These are phyloP conservation scores for Heteromormyrus szaboi DNA, from an alignment of 2,797 vertebrate species.

Conservation along the genomic window DNA sequence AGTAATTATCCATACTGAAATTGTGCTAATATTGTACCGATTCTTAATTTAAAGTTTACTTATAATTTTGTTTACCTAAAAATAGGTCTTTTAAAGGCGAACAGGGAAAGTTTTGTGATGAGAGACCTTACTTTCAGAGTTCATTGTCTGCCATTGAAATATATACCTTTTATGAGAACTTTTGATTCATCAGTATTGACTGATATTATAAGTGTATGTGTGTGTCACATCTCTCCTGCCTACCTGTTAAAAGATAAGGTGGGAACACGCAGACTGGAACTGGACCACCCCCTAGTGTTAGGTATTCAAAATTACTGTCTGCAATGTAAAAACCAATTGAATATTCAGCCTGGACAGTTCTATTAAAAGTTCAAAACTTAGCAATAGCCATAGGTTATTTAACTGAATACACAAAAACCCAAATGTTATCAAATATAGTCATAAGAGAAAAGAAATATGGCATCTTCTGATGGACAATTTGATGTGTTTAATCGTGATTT, in stretches of 20 bases:
- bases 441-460: neutral
- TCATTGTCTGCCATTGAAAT: neutral
- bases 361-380: neutral
- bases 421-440: neutral
- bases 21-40: neutral
- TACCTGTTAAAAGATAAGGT: neutral
- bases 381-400: neutral
- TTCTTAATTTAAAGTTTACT: neutral
- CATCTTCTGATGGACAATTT: neutral
- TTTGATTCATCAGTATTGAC: neutral
- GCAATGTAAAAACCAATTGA: neutral
- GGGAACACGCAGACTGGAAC: constrained; percentile 10
- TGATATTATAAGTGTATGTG: neutral
- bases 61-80: neutral
- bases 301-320: neutral
- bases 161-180: neutral
- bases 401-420: neutral
- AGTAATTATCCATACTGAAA: neutral
- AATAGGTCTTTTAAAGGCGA: neutral
- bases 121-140: neutral
- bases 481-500: neutral
- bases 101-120: neutral
- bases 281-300: constrained; percentile 35
- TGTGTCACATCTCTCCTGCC: neutral
- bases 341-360: neutral